Base-by-base conservation (phyloP, 1,140 invertebrate genomes). In the Sycophaga agraensis region DNA sequence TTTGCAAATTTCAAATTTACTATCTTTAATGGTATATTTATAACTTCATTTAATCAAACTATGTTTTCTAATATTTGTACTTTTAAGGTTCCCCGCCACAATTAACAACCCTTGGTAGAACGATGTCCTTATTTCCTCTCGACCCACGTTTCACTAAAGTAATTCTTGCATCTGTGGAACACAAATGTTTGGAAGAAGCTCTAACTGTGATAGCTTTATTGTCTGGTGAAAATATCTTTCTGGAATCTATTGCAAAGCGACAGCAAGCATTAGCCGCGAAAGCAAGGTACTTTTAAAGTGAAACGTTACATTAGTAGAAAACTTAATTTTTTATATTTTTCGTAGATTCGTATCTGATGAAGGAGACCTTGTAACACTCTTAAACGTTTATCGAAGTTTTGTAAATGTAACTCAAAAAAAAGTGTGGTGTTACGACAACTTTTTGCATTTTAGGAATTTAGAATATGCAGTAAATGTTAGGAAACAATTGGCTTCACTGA, bases 361-460 rank as follows among this genome's bases (percentile, higher is more conserved):
- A 68, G 96, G 97, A 9, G 97, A 99, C 82, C 94, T 97, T 73
- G 84, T 98, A 2, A 97, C 92, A 9, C 79, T 97, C 28, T 79
- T 99, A 0, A 98, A 97, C 79, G 88, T 98, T 19, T 97, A 88
- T 73, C 87, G 88, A 68, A 88, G 87, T 8, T 98, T 87, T 77
- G 86, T 84, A 61, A 88, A 86, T 71, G 82, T 86, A 4, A 86
- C 86, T 21, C 84, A 89, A 60, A 91, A 90, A 73, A 93, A 93
- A 82, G 87, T 84, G 74, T 98, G 93, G 93, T 97, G 95, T 73
- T 86, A 87, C 71, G 91, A 95, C 58, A 95, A 98, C 79, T 96
- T 88, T 74, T 79, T 98, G 22, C 92, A 97, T 76, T 79, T 84
- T 59, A 85, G 92, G 59, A 96, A 97, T 82, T 82, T 99, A 68